Conservation (phyloP, 1,140 invertebrate genomes). For the Achatina immaculata region DNA sequence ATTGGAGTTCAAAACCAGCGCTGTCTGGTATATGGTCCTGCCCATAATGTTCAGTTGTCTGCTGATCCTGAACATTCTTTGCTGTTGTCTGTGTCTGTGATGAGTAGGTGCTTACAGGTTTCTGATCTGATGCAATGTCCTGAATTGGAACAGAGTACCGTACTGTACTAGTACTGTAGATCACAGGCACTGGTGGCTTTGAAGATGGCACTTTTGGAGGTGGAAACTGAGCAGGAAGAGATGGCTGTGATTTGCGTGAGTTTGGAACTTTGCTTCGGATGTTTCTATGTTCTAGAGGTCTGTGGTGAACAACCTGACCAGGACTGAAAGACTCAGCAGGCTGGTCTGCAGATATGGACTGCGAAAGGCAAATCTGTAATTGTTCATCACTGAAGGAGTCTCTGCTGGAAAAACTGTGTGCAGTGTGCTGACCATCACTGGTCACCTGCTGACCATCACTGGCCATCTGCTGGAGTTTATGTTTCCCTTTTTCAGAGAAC, state of each 20-base stretch:
- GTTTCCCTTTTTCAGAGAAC: neutral
- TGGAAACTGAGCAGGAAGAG: neutral
- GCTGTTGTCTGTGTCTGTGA: neutral
- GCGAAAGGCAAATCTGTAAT: neutral
- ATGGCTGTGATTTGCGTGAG: neutral
- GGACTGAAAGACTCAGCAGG: slow-evolving; percentile 7
- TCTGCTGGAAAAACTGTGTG: neutral
- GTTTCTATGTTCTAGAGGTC: slow-evolving; percentile 1
- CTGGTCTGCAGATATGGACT: neutral
- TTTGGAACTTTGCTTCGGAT: neutral
- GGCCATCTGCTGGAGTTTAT: neutral
- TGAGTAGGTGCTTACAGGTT: neutral
- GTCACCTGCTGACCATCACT: neutral
- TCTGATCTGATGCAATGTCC: too few species aligned
- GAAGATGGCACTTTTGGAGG: neutral
- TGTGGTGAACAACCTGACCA: slow-evolving; percentile 28
- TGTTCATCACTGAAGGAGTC: neutral
- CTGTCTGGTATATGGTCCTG: neutral
- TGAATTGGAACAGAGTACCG: slow-evolving; percentile 3
- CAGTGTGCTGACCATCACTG: neutral
- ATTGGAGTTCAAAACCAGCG: neutral
- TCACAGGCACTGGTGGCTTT: neutral
- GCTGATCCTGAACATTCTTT: neutral
- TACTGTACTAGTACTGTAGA: neutral
- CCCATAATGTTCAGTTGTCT: neutral